Conservation (phyloP, 2,888 invertebrate species). For the Parnassius mnemosyne region DNA sequence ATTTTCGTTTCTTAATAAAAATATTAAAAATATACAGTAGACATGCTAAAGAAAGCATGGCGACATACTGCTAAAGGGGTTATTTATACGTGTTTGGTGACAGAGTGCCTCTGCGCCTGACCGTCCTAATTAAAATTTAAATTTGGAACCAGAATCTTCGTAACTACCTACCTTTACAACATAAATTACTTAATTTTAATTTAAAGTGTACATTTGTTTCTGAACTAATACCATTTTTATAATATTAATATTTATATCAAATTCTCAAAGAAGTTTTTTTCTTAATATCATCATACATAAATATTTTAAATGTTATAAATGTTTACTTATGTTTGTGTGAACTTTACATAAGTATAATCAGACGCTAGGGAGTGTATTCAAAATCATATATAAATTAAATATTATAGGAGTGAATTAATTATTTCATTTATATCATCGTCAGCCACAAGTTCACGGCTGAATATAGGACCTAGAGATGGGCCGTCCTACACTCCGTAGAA, state of each 20-base stretch:
- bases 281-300: too few species aligned
- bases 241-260: neutral
- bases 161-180: constrained; percentile 32
- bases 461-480: too few species aligned
- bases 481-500: too few species aligned
- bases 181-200: constrained; percentile 33
- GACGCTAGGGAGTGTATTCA: too few species aligned
- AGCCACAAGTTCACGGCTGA: too few species aligned
- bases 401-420: too few species aligned
- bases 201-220: constrained; percentile 26
- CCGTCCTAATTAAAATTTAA: constrained; percentile 69
- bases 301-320: too few species aligned
- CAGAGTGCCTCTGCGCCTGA: constrained; percentile 49
- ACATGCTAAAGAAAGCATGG: constrained; percentile 29
- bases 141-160: constrained; percentile 53
- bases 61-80: constrained; percentile 49
- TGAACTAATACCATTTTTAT: constrained; percentile 7
- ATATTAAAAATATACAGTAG: constrained; percentile 13
- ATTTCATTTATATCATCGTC: too few species aligned
- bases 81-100: constrained; percentile 64
- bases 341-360: too few species aligned
- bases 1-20: neutral
- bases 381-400: too few species aligned
- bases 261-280: too few species aligned
- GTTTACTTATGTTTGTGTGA: too few species aligned